Base-by-base conservation (phyloP, 2,888 invertebrate species). In the Atrina japonica region DNA sequence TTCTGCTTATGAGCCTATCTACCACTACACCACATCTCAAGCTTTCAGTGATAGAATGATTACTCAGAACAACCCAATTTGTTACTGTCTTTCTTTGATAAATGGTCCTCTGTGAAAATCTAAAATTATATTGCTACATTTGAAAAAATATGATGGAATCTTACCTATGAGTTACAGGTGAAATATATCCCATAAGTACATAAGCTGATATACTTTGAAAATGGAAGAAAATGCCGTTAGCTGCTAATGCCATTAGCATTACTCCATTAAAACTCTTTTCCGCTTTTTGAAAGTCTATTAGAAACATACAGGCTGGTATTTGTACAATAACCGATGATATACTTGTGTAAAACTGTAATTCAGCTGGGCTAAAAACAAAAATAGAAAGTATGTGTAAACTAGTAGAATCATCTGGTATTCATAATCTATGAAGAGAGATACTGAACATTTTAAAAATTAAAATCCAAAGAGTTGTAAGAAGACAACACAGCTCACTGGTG, bases 151-250 rank as follows among this genome's bases (percentile, higher is more conserved):
- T n/a, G n/a, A n/a, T n/a, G n/a, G n/a, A n/a, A n/a, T n/a, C 81
- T 71, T 75, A 88, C 87, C 87, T 88, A 87, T 95, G 95, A 30
- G 95, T 95, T 18, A 95, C 95, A 27, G 95, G 95, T 88, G 94
- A 94, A 86, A 95, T 94, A 85, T 94, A 95, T 86, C 94, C 94
- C 94, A 95, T 95, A 74, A 95, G 92, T 73, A 94, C 94, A 88
- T 95, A 95, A 6, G 95, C 95, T 50, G 94, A 94, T 84, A 95
- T 94, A 88, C 94, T 94, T 93, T 95, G 95, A 87, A 94, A 94
- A 90, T 95, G 95, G 90, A 95, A 95, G 90, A 94, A 94, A 35
- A 95, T 87, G 64, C 95, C 95, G 88, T 95, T 95, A 18, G 94
- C 90, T 61, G 94, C 88, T 85, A 94, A 93, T 75, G 93, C 93